Evolutionary conservation across 2,113 vertebrate species (phyloP).

Genomic region (Pogona vitticeps): DNA sequence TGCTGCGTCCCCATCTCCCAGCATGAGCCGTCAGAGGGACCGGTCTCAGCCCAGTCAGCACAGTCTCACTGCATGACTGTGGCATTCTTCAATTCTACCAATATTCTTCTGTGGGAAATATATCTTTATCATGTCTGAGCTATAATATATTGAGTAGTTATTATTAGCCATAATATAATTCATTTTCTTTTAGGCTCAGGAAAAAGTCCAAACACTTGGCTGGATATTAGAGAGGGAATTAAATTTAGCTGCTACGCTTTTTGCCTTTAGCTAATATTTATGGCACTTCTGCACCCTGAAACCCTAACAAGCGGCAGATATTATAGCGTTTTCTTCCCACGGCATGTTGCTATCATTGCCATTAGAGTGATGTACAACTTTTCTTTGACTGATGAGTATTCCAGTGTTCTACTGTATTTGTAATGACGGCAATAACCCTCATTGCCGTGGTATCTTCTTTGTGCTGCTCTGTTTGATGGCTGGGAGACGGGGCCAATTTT

Average conservation of each 20-base stretch:
- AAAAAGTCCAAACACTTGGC: conserved; percentile 45
- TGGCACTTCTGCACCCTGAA: conserved; percentile 15
- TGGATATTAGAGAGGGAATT: conserved; percentile 32
- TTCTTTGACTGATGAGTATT: conserved; percentile 48
- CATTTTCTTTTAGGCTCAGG: conserved; percentile 58
- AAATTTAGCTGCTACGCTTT: neutral
- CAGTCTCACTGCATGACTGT: too few relatives aligned
- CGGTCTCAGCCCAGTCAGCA: too few relatives aligned
- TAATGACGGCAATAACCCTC: conserved; percentile 50
- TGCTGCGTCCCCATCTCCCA: too few relatives aligned
- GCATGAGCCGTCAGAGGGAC: too few relatives aligned
- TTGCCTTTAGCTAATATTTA: conserved; percentile 22
- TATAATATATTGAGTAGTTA: conserved; percentile 31
- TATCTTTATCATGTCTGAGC: conserved; percentile 35
- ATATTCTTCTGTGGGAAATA: neutral
- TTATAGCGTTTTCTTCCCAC: conserved; percentile 44
- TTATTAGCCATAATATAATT: conserved; percentile 61
- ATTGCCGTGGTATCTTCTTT: conserved; percentile 58
- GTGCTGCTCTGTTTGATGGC: conserved; percentile 65
- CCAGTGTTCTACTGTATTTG: conserved; percentile 22
- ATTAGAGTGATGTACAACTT: conserved; percentile 50
- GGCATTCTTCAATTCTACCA: conserved; percentile 21
- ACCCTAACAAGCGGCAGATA: neutral
- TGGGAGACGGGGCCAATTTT: conserved; percentile 69
- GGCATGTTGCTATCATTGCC: conserved; percentile 54